These are phyloP conservation scores for Ametastegia equiseti DNA, from an alignment of 2,888 invertebrate species.

Conservation along the genomic window DNA sequence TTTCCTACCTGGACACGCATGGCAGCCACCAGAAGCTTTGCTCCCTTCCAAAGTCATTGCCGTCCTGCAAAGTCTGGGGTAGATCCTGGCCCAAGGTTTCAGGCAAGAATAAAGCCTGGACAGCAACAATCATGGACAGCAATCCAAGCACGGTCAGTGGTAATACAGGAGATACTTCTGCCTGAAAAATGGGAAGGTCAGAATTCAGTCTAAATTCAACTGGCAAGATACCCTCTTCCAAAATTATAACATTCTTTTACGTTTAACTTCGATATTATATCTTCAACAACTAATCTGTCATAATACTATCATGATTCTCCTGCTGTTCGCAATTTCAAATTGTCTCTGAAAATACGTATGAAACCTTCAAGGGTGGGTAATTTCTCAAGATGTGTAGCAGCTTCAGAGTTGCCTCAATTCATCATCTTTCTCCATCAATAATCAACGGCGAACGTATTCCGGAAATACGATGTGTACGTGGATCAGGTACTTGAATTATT, in stretches of 20 bases:
- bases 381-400: too few relatives aligned
- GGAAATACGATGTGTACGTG: too few relatives aligned
- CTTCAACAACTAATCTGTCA: too few relatives aligned
- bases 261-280: too few relatives aligned
- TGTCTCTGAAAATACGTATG: too few relatives aligned
- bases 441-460: too few relatives aligned
- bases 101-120: slow-evolving; percentile 87
- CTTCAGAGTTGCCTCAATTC: too few relatives aligned
- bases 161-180: slow-evolving; percentile 72
- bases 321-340: neutral
- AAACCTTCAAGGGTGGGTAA: too few relatives aligned
- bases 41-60: slow-evolving; percentile 89
- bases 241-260: neutral
- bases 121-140: slow-evolving; percentile 85
- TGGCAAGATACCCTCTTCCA: neutral
- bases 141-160: slow-evolving; percentile 88
- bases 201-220: neutral
- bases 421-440: too few relatives aligned
- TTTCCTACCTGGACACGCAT: slow-evolving; percentile 68
- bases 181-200: slow-evolving; percentile 57
- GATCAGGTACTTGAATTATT: too few relatives aligned
- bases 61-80: slow-evolving; percentile 91
- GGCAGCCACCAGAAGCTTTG: slow-evolving; percentile 91
- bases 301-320: too few relatives aligned
- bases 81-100: slow-evolving; percentile 92